Percentiles rank a stretch among this genome's conserved stretches.
These are phyloP conservation scores for Hypothenemus hampei DNA, from an alignment of 1,140 invertebrate genomes.

Conservation along the genomic window DNA sequence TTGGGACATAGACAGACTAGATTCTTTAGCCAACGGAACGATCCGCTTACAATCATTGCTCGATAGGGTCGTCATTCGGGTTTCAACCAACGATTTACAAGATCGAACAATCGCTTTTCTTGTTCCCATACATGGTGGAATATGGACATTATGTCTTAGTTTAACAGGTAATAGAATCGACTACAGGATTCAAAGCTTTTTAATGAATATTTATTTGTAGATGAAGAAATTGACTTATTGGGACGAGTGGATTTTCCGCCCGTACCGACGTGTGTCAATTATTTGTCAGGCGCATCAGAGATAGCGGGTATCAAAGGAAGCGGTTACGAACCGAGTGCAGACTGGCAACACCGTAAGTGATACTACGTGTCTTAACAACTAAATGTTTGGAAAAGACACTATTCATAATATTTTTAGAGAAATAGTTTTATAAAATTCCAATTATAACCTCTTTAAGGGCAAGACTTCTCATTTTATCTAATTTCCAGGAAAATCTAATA, in stretches of 20 bases:
- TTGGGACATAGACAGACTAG: constrained; percentile 61
- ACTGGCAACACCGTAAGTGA: constrained; percentile 78
- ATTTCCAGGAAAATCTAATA: too few relatives aligned
- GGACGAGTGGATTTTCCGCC: constrained; percentile 63
- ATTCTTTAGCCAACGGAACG: constrained; percentile 50
- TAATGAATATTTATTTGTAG: constrained; percentile 46
- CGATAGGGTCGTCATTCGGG: constrained; percentile 58
- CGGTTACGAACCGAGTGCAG: constrained; percentile 63
- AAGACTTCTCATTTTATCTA: too few relatives aligned
- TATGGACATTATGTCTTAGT: constrained; percentile 79
- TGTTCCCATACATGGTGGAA: constrained; percentile 79
- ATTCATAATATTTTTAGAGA: too few relatives aligned
- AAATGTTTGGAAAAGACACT: too few relatives aligned
- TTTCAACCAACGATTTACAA: constrained; percentile 35
- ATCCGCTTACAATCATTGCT: constrained; percentile 60
- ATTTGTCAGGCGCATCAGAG: constrained; percentile 62
- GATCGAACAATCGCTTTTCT: constrained; percentile 56
- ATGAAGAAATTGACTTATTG: constrained; percentile 64
- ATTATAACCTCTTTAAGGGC: too few relatives aligned
- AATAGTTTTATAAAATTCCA: too few relatives aligned
- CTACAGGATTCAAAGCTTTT: not conserved
- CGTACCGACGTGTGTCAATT: constrained; percentile 68
- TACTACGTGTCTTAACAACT: not conserved
- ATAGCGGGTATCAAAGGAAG: too few relatives aligned
- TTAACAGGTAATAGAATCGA: constrained; percentile 57